A percentile compares a stretch with the other conserved stretches of the same genome.
These are phyloP conservation scores for Trochalopteron elliotii DNA, from an alignment of 2,113 vertebrate species.

Conservation along the genomic window DNA sequence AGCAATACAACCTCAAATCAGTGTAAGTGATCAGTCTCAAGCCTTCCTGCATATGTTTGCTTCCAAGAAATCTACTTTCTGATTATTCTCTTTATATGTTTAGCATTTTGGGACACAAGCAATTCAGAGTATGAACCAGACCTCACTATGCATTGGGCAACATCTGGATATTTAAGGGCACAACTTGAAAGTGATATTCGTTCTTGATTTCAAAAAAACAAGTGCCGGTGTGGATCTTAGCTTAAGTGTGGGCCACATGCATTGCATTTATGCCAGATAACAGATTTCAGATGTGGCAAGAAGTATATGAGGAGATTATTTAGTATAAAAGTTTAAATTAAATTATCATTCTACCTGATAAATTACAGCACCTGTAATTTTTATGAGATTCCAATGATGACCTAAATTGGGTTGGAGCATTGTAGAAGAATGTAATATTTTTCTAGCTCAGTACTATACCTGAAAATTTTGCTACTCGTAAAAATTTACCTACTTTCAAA, in stretches of 20 bases:
- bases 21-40: slow-evolving; percentile 78
- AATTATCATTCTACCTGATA: background rate
- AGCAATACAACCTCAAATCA: slow-evolving; percentile 83
- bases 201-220: background rate
- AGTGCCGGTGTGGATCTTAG: background rate
- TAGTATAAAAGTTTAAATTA: background rate
- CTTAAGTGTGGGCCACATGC: background rate
- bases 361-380: background rate
- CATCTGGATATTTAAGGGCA: background rate
- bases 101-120: background rate
- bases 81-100: background rate
- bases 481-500: background rate
- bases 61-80: background rate
- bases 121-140: background rate
- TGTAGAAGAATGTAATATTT: background rate
- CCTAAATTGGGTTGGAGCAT: background rate
- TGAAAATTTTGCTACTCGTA: background rate
- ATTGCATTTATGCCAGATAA: background rate
- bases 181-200: background rate
- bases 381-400: background rate
- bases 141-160: background rate
- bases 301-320: background rate
- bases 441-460: background rate
- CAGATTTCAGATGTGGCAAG: background rate
- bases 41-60: background rate